Evolutionary conservation across 2,888 invertebrate genomes (phyloP).

Genomic region (Ditula angustiorana): DNA sequence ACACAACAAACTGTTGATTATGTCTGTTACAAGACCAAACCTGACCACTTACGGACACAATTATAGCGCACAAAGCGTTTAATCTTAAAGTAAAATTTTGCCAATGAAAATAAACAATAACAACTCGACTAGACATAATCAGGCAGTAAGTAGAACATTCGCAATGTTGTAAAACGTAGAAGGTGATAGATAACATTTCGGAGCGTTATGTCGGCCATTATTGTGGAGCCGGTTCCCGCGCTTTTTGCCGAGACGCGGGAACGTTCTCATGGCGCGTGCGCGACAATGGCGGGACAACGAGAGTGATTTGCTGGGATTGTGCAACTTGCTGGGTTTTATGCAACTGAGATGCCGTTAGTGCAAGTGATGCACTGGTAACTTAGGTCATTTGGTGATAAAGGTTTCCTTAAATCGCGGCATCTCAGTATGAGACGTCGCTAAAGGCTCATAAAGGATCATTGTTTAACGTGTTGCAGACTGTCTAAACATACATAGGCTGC

Average conservation of each 20-base stretch:
- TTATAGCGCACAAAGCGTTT: neutral
- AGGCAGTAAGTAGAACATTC: constrained; percentile 70
- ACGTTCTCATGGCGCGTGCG: constrained; percentile 82
- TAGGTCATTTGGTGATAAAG: constrained; percentile 57
- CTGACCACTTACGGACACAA: neutral
- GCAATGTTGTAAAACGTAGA: constrained; percentile 68
- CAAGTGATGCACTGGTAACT: constrained; percentile 70
- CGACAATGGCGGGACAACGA: constrained; percentile 80
- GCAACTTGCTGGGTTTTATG: constrained; percentile 73
- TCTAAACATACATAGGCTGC: no score
- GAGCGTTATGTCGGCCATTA: constrained; percentile 82
- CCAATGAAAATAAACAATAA: constrained; percentile 32
- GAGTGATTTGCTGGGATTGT: constrained; percentile 80
- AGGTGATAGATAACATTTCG: constrained; percentile 77
- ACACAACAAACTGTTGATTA: neutral
- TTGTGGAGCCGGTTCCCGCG: constrained; percentile 80
- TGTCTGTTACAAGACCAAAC: neutral
- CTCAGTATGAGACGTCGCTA: neutral
- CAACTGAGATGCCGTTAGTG: constrained; percentile 78
- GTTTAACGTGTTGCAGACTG: no score
- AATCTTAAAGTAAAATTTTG: neutral
- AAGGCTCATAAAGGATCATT: no score
- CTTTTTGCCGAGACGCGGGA: constrained; percentile 82
- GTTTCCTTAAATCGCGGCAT: constrained; percentile 46
- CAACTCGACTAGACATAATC: constrained; percentile 33